These are phyloP conservation scores for Labeo rohita DNA, from an alignment of 2,113 vertebrate genomes.

Conservation along the genomic window DNA sequence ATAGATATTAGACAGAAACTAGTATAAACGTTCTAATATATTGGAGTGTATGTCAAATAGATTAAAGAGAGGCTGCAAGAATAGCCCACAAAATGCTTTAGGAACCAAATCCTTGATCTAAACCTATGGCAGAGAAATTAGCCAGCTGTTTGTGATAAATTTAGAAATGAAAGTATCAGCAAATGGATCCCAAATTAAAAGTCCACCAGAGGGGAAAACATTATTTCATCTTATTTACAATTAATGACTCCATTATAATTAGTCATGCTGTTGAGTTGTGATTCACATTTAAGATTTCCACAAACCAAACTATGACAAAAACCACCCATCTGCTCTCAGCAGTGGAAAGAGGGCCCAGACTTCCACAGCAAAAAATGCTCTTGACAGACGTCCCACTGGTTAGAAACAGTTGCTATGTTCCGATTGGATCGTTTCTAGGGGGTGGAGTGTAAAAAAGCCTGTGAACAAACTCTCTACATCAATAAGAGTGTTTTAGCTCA, in stretches of 20 bases:
- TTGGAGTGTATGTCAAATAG: not conserved
- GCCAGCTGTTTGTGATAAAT: not conserved
- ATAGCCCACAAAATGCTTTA: not conserved
- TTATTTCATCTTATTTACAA: not conserved
- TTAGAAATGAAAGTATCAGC: not conserved
- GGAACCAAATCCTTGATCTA: not conserved
- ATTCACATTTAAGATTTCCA: conserved; percentile 14
- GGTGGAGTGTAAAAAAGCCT: not conserved
- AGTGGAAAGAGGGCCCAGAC: not conserved
- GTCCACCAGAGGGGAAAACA: not conserved
- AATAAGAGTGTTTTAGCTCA: not conserved
- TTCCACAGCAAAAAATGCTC: not conserved
- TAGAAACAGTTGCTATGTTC: not conserved
- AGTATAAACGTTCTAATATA: not conserved
- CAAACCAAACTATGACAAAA: conserved; percentile 21
- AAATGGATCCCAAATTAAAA: conserved; percentile 6
- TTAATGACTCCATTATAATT: not conserved
- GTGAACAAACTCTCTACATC: not conserved
- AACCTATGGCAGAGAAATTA: not conserved
- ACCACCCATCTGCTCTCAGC: not conserved
- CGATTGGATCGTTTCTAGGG: not conserved
- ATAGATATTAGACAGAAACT: not conserved
- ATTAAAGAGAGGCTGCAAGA: not conserved
- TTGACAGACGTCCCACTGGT: conserved; percentile 2
- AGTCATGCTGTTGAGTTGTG: not conserved